These are phyloP conservation scores for Heliconius cydno DNA, from an alignment of 2,888 invertebrate species.

Conservation along the genomic window DNA sequence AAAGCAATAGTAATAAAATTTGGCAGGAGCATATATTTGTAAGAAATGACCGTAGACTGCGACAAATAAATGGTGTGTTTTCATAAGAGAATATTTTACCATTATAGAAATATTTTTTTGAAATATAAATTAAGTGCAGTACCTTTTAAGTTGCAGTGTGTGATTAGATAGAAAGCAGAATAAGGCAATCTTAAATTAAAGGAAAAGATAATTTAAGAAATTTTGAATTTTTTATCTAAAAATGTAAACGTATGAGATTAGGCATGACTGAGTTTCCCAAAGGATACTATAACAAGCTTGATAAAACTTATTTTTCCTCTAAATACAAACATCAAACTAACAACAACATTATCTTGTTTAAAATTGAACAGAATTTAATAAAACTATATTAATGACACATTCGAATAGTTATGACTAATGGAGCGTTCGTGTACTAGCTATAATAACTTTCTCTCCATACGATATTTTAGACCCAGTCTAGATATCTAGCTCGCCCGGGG, in stretches of 20 bases:
- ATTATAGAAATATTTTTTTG: too few species aligned
- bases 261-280: background rate
- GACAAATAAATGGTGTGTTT: too few species aligned
- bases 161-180: too few species aligned
- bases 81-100: too few species aligned
- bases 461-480: slow-evolving; percentile 36
- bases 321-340: background rate
- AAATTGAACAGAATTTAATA: background rate
- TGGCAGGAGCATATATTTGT: too few species aligned
- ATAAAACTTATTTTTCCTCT: background rate
- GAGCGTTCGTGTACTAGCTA: slow-evolving; percentile 37
- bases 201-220: too few species aligned
- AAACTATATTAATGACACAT: slow-evolving; percentile 12
- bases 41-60: too few species aligned
- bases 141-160: too few species aligned
- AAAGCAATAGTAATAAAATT: too few species aligned
- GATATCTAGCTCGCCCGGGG: slow-evolving; percentile 45
- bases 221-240: too few species aligned
- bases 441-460: slow-evolving; percentile 41
- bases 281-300: background rate
- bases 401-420: slow-evolving; percentile 30
- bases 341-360: background rate
- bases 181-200: too few species aligned
- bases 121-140: too few species aligned
- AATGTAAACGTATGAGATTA: background rate